A percentile compares a stretch with the other conserved stretches of the same genome.
Evolutionary conservation across 2,797 vertebrate species (phyloP).

Genomic region (Antrozous pallidus): DNA sequence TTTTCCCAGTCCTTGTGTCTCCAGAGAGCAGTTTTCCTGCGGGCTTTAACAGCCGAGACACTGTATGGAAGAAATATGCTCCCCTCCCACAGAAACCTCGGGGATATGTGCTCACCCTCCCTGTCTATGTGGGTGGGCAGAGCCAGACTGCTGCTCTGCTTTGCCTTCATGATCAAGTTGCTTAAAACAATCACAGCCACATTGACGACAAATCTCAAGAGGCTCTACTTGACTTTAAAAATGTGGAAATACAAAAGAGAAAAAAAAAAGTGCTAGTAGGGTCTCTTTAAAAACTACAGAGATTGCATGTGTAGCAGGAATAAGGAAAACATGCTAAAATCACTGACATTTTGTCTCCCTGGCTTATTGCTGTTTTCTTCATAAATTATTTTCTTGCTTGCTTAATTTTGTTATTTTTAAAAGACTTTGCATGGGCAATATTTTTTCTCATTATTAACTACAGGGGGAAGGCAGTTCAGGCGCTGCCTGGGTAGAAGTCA

Average conservation of each 20-base stretch:
- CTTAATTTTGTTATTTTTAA: conserved; percentile 20
- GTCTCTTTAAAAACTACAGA: neutral
- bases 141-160: neutral
- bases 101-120: neutral
- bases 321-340: neutral
- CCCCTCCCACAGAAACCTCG: neutral
- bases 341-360: neutral
- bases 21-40: neutral
- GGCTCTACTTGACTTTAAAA: neutral
- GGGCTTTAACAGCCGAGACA: neutral
- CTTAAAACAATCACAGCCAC: neutral
- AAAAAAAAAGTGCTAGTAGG: neutral
- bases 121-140: neutral
- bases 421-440: neutral
- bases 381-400: conserved; percentile 5
- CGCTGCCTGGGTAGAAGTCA: neutral
- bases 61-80: neutral
- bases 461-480: neutral
- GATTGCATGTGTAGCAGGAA: neutral
- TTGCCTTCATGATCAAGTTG: conserved; percentile 5
- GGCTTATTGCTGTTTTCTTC: neutral
- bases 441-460: neutral
- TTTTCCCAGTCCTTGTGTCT: neutral
- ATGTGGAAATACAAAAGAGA: conserved; percentile 1
- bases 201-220: neutral